Conservation (phyloP, 2,888 invertebrate species). For the Melanargia galathea region DNA sequence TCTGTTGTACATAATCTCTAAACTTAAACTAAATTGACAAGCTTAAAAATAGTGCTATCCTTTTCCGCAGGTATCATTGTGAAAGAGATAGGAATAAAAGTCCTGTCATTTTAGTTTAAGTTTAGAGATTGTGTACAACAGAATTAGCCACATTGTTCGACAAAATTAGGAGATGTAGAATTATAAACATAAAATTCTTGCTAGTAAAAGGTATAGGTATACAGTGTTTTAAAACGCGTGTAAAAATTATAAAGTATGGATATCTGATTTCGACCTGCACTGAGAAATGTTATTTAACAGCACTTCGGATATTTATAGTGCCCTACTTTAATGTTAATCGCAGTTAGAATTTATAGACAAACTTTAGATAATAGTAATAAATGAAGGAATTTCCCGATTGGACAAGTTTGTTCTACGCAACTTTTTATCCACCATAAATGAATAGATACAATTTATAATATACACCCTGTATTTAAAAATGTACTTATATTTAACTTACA, state of each 20-base stretch:
- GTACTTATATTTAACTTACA: too few relatives aligned
- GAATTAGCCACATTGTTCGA: constrained; percentile 63
- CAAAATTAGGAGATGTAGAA: constrained; percentile 33
- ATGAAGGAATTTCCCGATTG: constrained; percentile 39
- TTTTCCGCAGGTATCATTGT: too few relatives aligned
- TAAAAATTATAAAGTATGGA: constrained; percentile 1
- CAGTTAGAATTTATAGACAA: constrained; percentile 36
- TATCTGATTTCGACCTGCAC: background rate
- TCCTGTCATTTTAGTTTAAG: too few relatives aligned
- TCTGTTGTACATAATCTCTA: too few relatives aligned
- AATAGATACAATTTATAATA: too few relatives aligned
- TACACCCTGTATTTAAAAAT: too few relatives aligned
- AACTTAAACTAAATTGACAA: too few relatives aligned
- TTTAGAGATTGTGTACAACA: too few relatives aligned
- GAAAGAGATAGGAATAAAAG: too few relatives aligned
- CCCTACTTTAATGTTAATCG: constrained; percentile 36
- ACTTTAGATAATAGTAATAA: constrained; percentile 38
- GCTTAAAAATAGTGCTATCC: too few relatives aligned
- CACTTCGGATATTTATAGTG: constrained; percentile 31
- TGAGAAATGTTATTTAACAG: constrained; percentile 28
- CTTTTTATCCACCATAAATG: too few relatives aligned
- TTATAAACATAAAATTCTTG: background rate
- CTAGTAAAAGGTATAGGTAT: background rate
- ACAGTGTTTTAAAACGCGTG: background rate
- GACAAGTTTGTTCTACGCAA: constrained; percentile 27